These are phyloP conservation scores for Caenorhabditis inopinata DNA, from an alignment of 1,140 invertebrate genomes.

Conservation along the genomic window DNA sequence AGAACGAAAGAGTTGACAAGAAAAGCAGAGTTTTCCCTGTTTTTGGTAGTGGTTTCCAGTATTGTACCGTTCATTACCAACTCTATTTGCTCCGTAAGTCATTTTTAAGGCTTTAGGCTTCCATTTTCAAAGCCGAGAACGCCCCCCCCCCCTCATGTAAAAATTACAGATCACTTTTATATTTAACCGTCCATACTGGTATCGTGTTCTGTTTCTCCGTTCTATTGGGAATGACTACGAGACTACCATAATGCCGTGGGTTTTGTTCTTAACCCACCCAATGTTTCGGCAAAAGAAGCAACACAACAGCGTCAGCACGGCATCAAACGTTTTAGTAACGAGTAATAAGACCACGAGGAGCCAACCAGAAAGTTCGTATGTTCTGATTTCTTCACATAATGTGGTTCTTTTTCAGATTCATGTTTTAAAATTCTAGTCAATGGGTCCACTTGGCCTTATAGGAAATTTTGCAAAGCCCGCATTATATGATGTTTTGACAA, in stretches of 20 bases:
- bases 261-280: background rate
- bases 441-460: too few species aligned
- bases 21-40: background rate
- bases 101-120: background rate
- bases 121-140: too few species aligned
- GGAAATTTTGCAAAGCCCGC: too few species aligned
- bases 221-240: background rate
- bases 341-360: too few species aligned
- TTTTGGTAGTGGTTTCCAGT: background rate
- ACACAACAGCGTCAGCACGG: background rate
- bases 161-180: background rate
- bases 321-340: background rate
- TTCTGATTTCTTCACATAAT: too few species aligned
- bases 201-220: background rate
- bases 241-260: constrained; percentile 2
- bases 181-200: background rate
- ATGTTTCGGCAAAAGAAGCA: background rate
- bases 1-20: background rate
- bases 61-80: background rate
- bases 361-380: too few species aligned
- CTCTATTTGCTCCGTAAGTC: background rate
- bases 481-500: too few species aligned
- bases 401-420: too few species aligned
- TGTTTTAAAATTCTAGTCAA: too few species aligned
- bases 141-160: too few species aligned